These are phyloP conservation scores for Myanophis thanlyinensis DNA, from an alignment of 2,113 vertebrate genomes.

Conservation along the genomic window DNA sequence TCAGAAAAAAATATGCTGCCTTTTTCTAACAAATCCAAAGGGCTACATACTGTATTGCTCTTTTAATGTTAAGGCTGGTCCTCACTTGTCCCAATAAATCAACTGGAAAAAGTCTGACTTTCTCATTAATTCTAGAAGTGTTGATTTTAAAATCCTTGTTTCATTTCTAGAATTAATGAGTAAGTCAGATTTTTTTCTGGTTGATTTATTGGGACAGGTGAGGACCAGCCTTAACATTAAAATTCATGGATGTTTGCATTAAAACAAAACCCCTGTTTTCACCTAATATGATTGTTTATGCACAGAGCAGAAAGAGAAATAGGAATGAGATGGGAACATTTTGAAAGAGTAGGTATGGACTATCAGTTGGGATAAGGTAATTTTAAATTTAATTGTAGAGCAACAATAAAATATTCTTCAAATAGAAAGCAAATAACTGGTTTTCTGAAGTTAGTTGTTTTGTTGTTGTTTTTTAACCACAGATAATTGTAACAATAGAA, in stretches of 20 bases:
- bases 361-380: not conserved
- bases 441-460: not conserved
- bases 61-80: not conserved
- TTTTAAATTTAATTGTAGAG: not conserved
- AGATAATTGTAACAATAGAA: not conserved
- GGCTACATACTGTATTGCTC: not conserved
- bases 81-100: not conserved
- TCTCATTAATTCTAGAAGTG: not conserved
- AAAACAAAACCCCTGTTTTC: not conserved
- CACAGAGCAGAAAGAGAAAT: not conserved
- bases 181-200: no score
- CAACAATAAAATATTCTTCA: not conserved
- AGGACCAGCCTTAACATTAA: no score
- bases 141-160: not conserved
- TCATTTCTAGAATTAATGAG: no score
- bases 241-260: not conserved
- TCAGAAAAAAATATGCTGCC: not conserved
- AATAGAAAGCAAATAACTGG: not conserved
- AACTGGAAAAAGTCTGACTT: not conserved
- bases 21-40: not conserved
- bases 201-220: no score
- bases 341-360: not conserved
- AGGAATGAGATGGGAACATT: not conserved
- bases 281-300: not conserved
- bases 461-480: no score